A percentile compares a stretch with the other conserved stretches of the same genome.
Conservation (phyloP, 2,113 vertebrate species). For the Edolisoma coerulescens region DNA sequence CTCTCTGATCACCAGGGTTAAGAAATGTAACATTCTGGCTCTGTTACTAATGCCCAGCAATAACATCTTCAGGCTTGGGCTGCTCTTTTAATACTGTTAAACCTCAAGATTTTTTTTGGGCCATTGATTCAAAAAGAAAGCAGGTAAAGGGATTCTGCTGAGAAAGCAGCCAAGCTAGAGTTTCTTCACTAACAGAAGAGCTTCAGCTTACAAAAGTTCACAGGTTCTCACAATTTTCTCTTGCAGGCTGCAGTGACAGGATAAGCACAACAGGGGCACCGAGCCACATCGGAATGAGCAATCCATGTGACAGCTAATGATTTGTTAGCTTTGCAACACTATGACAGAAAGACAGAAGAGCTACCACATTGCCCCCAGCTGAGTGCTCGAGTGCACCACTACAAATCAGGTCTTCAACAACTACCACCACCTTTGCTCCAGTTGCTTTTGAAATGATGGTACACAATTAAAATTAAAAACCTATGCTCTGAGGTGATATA, state of each 20-base stretch:
- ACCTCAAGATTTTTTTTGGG: background rate
- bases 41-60: background rate
- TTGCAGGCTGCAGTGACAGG: background rate
- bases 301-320: background rate
- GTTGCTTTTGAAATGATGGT: background rate
- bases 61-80: background rate
- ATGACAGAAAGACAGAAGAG: background rate
- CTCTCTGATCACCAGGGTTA: constrained; percentile 81
- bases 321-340: background rate
- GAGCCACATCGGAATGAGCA: background rate
- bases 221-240: background rate
- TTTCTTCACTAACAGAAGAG: background rate
- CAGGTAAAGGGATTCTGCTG: background rate
- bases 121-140: background rate
- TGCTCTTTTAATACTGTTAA: background rate
- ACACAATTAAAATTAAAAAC: background rate
- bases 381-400: background rate
- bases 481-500: background rate
- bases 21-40: constrained; percentile 16
- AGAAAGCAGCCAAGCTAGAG: background rate
- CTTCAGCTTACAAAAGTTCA: background rate
- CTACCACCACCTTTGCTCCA: background rate
- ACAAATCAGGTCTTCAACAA: background rate
- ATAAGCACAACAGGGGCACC: background rate
- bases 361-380: too few species aligned